Evolutionary conservation across 2,888 invertebrate genomes (phyloP), one percentile per base, ranked within the genome.

Genomic region (Dyspetes luteomarginatus): DNA sequence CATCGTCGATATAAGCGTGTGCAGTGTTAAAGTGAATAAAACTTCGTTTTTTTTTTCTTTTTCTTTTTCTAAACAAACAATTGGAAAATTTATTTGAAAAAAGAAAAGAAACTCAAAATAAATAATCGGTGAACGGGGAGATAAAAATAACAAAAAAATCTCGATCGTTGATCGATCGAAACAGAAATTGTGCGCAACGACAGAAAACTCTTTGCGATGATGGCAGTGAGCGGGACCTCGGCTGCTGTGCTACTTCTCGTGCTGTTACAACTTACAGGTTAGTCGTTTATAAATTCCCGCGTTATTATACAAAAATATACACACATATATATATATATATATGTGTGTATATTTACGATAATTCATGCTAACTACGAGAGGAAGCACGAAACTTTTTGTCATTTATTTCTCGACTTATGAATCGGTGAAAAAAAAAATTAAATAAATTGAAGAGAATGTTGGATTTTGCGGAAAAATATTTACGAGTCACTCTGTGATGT

Each of bases 211-310:
- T 64, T 75, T 68, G 75, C 64, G 71, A 85, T 85, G 84, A 90
- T 90, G 90, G 88, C 90, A 89, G 87, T 85, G 82, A 86, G 82
- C 77, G 83, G 85, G 84, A 86, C 84, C 84, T 73, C 82, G 83
- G 83, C 85, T 75, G 84, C 72, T 72, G 77, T 83, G 82, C 83
- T 85, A 58, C 73, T 86, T 58, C 82, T 90, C 68, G 78, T 87
- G 82, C 84, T 89, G 85, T 82, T 88, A 62, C 85, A 86, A 72
- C 78, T 89, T 75, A 68, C 86, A 89, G 90, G 90, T 90, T 87
- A 89, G 89, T 84, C 83, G 78, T 62, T 55, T 68, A 60, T 28
- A 28, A 65, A 26, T 15, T 41, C 24, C 17, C 55, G 28, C 43
- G 72, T 55, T 73, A n/a, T 4, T 15, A 12, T 36, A 12, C 9